Evolutionary conservation across 2,888 invertebrate genomes (phyloP), one percentile per base, ranked within the genome.

Genomic region (Lasioglossum marginatum): DNA sequence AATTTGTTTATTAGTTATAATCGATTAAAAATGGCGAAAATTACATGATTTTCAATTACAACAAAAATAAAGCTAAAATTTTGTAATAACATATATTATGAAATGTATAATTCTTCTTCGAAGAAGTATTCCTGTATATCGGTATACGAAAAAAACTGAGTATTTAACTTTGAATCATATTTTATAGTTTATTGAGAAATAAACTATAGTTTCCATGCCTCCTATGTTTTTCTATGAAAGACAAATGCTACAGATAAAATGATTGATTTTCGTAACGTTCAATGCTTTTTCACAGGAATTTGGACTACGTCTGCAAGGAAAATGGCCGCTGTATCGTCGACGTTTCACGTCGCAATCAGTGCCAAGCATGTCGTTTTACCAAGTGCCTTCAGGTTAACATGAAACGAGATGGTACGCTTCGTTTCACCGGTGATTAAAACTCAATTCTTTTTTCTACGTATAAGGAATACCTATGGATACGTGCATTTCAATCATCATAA

Each of bases 261-360:
- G 40, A 57, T 72, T 43, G 12, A 4, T n/a, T 45, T 31, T 31
- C 66, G 23, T 43, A 14, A 79, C 23, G 43, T 23, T 31, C 2
- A 23, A 45, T 75, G 27, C 1, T 27, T 45, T 52, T 70, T 23
- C 48, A 63, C 95, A 98, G 98, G 92, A 98, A 98, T 94, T 95
- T 98, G 93, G 98, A 98, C 94, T 99, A 99, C 95, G 97, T 98
- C 10, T 99, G 99, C 95, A 99, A 99, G 95, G 99, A 99, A 95
- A 97, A 97, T 89, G 98, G 98, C 0, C 96, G 97, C 0, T 99
- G 99, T 93, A 96, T 98, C 5, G 98, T 99, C 34, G 99, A 99
- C 93, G 98, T 99, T 4, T 98, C 98, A 0, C 96, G 99, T 76
- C 96, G 99, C 76, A 99, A 99, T 95, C 99, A 99, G 95, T 99